Evolutionary conservation across 2,113 vertebrate species (phyloP), one percentile per base, ranked within the genome.

Genomic region (Chaenogobius annularis): DNA sequence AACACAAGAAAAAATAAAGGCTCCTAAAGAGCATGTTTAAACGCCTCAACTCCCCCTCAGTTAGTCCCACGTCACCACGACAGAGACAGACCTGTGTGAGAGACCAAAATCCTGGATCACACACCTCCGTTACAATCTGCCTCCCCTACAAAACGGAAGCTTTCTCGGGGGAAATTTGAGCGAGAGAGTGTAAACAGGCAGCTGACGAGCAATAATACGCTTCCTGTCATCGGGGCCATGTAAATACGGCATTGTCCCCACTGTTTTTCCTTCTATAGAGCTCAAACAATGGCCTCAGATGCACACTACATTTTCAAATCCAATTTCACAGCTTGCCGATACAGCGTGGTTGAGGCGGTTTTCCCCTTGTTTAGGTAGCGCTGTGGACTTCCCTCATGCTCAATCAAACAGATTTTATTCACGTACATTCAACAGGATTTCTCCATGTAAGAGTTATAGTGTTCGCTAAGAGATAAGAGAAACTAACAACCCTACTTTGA

Each of bases 291-390:
- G 37, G 52, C 48, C 58, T 61, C 47, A 70, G 19, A 69, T 59
- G 63, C 52, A 12, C 52, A 20, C 9, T 0, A 52, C 7, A 35
- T 69, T 80, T 63, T 80, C 68, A 70, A 77, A 74, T 79, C 56
- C 83, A 82, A 81, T 79, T 85, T 81, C 26, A 56, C 66, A 69
- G 71, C 63, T 31, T 35, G 62, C 26, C 48, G 47, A 84, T 73
- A 81, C 84, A 83, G 73, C 68, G 74, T 2, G 1, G 22, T 35
- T 17, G 12, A 19, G 65, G 46, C 17, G 3, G 43, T 44, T 35
- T 71, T 74, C 69, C 50, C 66, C 67, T 35, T n/a, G n/a, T n/a
- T n/a, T n/a, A 1, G 78, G 80, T 64, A 1, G 5, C 2, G 3
- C 52, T 52, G 46, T 46, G 37, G 48, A 52, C 40, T 37, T 15